Evolutionary conservation across 1,140 invertebrate genomes (phyloP).

Genomic region (Marisa cornuarietis): DNA sequence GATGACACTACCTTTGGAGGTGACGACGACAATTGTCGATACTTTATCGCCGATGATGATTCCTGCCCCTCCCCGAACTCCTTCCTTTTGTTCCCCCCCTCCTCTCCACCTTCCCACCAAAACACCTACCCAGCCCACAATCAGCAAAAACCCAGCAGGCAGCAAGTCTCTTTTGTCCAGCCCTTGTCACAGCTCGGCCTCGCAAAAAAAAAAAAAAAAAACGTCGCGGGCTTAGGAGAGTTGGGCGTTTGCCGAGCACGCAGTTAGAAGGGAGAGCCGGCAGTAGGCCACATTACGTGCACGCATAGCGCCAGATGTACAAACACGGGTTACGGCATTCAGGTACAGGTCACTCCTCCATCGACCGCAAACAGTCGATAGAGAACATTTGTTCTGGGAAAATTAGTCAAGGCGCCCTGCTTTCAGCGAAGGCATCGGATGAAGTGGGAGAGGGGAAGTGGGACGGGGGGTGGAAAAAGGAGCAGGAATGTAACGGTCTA

Average conservation of each 20-base stretch:
- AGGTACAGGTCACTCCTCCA: neutral
- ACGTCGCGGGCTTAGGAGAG: neutral
- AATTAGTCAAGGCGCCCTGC: neutral
- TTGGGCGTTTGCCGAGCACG: neutral
- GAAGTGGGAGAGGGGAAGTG: too few relatives aligned
- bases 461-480: neutral
- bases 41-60: too few relatives aligned
- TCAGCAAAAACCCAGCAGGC: constrained; percentile 4
- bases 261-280: neutral
- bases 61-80: neutral
- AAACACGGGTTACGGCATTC: constrained; percentile 3
- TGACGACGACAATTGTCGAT: too few relatives aligned
- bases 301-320: constrained; percentile 15
- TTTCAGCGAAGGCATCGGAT: neutral
- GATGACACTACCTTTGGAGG: too few relatives aligned
- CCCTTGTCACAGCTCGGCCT: constrained; percentile 6
- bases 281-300: neutral
- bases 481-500: too few relatives aligned
- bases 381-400: neutral
- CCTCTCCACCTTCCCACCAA: neutral
- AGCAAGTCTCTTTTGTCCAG: neutral
- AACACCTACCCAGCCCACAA: neutral
- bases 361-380: neutral
- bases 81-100: neutral
- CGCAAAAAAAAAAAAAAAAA: neutral